Evolutionary conservation across 2,888 invertebrate species (phyloP).

Genomic region (Yponomeuta malinellus): DNA sequence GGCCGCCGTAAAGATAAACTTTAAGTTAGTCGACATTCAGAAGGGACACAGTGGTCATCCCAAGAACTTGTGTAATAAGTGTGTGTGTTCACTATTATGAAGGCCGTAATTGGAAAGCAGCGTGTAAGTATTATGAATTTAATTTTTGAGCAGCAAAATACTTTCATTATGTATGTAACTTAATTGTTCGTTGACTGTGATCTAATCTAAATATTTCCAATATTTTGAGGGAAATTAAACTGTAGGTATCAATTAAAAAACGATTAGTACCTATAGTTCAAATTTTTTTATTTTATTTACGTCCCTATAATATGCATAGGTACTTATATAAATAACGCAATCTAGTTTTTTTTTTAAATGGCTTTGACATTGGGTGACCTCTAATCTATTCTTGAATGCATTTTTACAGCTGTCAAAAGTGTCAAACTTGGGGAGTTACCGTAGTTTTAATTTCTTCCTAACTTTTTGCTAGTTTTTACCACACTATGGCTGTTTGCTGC

Average conservation of each 20-base stretch:
- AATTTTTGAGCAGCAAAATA: background rate
- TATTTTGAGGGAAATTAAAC: too few relatives aligned
- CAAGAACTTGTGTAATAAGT: background rate
- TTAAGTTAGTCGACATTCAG: background rate
- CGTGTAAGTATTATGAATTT: background rate
- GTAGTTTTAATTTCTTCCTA: background rate
- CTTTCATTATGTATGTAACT: too few relatives aligned
- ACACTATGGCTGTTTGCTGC: background rate
- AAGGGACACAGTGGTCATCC: conserved; percentile 1
- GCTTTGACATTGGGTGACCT: background rate
- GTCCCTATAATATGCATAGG: too few relatives aligned
- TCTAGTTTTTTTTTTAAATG: background rate
- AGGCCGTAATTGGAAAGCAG: conserved; percentile 7
- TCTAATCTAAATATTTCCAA: too few relatives aligned
- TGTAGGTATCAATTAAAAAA: too few relatives aligned
- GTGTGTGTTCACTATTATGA: background rate
- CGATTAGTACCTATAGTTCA: too few relatives aligned
- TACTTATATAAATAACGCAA: too few relatives aligned
- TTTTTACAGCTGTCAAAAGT: background rate
- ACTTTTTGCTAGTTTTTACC: background rate
- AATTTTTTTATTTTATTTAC: too few relatives aligned
- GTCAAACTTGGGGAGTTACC: background rate
- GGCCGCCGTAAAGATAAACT: background rate
- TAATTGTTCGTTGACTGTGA: too few relatives aligned
- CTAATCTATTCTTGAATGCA: background rate